Evolutionary conservation across 2,888 invertebrate species (phyloP).

Genomic region (Pseudolycoriella hygida): DNA sequence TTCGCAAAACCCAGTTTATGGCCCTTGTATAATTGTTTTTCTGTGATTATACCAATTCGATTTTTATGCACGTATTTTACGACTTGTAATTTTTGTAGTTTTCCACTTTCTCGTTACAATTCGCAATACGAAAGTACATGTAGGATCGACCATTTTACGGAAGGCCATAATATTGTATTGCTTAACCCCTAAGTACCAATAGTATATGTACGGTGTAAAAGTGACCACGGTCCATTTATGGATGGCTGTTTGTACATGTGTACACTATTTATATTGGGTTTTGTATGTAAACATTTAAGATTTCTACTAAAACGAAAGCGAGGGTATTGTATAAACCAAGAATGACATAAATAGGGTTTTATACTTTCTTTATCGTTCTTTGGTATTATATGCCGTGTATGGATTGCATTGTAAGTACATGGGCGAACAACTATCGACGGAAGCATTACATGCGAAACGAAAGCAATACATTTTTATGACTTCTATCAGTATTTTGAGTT

Average conservation of each 20-base stretch:
- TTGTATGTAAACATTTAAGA: not conserved
- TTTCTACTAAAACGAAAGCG: not conserved
- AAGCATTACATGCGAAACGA: not conserved
- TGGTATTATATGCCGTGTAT: not conserved
- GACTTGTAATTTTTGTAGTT: slow-evolving; percentile 2
- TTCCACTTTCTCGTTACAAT: not conserved
- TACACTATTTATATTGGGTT: not conserved
- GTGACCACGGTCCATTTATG: not conserved
- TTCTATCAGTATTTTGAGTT: slow-evolving; percentile 5
- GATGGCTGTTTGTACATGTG: not conserved
- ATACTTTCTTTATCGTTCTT: not conserved
- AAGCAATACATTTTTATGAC: slow-evolving; percentile 5
- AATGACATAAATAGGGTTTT: not conserved
- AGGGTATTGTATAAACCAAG: not conserved
- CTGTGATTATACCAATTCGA: slow-evolving; percentile 6
- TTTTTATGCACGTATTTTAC: slow-evolving; percentile 5
- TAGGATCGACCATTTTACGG: not conserved
- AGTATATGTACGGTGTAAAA: not conserved
- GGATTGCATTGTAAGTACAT: not conserved
- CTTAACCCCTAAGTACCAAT: slow-evolving; percentile 3
- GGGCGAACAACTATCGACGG: not conserved
- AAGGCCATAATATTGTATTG: not conserved
- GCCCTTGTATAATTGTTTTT: slow-evolving; percentile 5
- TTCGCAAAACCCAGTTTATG: not conserved
- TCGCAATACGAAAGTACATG: not conserved